Percentiles rank a stretch among this genome's conserved stretches.
Conservation (phyloP, 2,113 vertebrate species). For the Plecotus auritus region DNA sequence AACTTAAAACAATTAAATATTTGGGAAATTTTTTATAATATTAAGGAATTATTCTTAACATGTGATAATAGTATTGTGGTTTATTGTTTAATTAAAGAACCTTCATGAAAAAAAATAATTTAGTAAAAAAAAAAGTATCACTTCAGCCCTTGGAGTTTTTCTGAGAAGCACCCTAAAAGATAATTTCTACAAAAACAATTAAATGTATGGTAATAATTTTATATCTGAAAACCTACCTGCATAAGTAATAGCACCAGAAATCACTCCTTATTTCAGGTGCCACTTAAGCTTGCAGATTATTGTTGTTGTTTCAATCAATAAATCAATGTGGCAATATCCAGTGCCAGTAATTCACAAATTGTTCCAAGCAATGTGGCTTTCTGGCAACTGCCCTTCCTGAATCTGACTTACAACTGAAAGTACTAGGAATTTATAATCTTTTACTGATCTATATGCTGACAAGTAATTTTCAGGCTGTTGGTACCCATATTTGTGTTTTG, state of each 20-base stretch:
- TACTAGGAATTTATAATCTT: constrained; percentile 35
- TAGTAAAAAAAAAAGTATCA: background rate
- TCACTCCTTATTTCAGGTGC: background rate
- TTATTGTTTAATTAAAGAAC: background rate
- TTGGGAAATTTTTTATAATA: background rate
- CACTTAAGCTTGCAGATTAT: background rate
- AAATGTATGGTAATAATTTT: background rate
- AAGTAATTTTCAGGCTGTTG: constrained; percentile 21
- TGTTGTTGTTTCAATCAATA: constrained; percentile 49
- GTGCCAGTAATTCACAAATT: constrained; percentile 58
- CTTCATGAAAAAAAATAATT: background rate
- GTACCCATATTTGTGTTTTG: background rate
- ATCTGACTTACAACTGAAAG: background rate
- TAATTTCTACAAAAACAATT: background rate
- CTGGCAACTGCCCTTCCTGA: constrained; percentile 43
- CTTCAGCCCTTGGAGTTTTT: background rate
- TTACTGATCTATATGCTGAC: constrained; percentile 45
- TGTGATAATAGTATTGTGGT: background rate
- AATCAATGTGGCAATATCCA: constrained; percentile 29
- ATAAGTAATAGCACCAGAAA: background rate
- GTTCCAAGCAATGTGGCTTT: constrained; percentile 53
- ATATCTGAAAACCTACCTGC: background rate
- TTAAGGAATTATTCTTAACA: background rate
- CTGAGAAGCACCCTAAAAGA: background rate
- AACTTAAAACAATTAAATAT: background rate